Percentiles rank a stretch among this genome's conserved stretches.
phyloP scores from a whole-genome alignment of 2,113 vertebrate species.

The Nansenia antarctica region DNA sequence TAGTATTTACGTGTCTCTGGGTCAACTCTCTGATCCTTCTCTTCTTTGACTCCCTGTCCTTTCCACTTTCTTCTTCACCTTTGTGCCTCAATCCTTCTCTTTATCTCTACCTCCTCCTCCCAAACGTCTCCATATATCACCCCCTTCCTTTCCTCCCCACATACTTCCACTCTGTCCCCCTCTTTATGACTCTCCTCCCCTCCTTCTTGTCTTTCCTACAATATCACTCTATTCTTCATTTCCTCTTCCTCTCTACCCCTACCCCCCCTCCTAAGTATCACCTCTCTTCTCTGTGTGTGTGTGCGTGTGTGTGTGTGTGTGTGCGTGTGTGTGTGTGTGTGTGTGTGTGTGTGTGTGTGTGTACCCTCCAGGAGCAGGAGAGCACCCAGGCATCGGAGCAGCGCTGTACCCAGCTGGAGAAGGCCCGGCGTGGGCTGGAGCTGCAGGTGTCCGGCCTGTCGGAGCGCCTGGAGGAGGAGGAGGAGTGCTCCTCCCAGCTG shows the following conservation, averaged over 20 bases:
- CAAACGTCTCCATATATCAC: no score
- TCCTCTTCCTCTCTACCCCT: conserved; percentile 10
- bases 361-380: conserved; percentile 67
- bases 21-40: background rate
- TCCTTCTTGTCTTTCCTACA: background rate
- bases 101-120: background rate
- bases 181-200: background rate
- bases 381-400: conserved; percentile 65
- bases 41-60: background rate
- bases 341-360: background rate
- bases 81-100: background rate
- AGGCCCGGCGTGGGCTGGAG: conserved; percentile 68
- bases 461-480: conserved; percentile 72
- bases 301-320: no score
- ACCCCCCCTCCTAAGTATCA: no score
- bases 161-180: background rate
- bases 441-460: conserved; percentile 65
- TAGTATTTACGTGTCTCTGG: conserved; percentile 36
- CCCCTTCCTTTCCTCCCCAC: background rate
- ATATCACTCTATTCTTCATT: no score
- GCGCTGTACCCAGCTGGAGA: conserved; percentile 68
- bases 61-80: background rate
- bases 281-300: no score
- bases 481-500: conserved; percentile 63
- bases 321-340: no score